Evolutionary conservation across 2,888 invertebrate genomes (phyloP).

Genomic region (Chrysodeixis includens): DNA sequence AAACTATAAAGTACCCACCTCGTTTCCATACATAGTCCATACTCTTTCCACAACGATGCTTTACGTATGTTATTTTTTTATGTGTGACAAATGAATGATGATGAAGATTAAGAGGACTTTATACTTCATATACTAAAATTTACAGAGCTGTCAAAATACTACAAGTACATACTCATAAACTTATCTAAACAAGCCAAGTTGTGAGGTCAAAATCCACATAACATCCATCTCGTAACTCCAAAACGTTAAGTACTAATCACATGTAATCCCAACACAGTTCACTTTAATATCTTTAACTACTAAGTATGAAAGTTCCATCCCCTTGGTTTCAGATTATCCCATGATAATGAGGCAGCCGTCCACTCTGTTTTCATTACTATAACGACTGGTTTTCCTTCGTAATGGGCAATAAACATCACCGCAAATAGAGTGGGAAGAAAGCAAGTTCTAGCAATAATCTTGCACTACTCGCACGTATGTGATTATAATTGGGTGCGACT

Average conservation of each 20-base stretch:
- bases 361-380: slow-evolving; percentile 86
- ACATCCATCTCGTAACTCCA: slow-evolving; percentile 26
- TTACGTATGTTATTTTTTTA: too few relatives aligned
- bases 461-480: slow-evolving; percentile 51
- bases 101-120: neutral
- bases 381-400: slow-evolving; percentile 80
- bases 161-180: neutral
- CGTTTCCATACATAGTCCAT: too few relatives aligned
- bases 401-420: slow-evolving; percentile 86
- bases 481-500: slow-evolving; percentile 55
- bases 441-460: slow-evolving; percentile 77
- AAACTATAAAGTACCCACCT: too few relatives aligned
- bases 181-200: neutral
- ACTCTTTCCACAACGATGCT: too few relatives aligned
- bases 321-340: slow-evolving; percentile 77
- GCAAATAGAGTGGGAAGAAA: slow-evolving; percentile 81
- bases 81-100: too few relatives aligned
- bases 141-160: neutral
- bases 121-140: neutral
- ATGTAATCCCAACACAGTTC: slow-evolving; percentile 52
- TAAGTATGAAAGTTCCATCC: slow-evolving; percentile 61
- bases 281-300: slow-evolving; percentile 61
- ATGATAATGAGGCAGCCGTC: slow-evolving; percentile 81
- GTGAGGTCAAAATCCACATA: neutral
- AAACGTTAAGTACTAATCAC: slow-evolving; percentile 51